Percentiles rank a stretch among this genome's conserved stretches.
Evolutionary conservation across 2,113 vertebrate genomes (phyloP).

Genomic region (Microcebus ravelobensis): DNA sequence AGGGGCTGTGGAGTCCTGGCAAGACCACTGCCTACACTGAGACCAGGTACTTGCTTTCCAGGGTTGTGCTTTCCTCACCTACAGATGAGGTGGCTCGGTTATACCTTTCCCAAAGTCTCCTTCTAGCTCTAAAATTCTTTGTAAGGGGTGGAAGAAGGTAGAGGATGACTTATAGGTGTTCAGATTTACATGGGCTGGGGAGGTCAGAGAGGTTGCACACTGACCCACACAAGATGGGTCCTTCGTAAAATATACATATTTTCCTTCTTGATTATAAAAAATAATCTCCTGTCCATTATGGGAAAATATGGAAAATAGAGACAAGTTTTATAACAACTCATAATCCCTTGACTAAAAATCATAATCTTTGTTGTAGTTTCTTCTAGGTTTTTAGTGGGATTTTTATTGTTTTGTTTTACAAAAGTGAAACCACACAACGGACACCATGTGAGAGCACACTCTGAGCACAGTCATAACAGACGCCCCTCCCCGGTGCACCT

Average conservation of each 20-base stretch:
- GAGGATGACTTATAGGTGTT: background rate
- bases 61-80: background rate
- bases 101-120: background rate
- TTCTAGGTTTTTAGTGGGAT: background rate
- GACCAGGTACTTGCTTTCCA: background rate
- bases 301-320: background rate
- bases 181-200: background rate
- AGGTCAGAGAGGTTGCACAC: background rate
- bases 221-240: background rate
- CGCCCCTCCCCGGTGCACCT: fast-evolving
- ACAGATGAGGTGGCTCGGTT: background rate
- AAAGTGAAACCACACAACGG: background rate
- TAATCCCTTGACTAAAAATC: background rate
- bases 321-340: background rate
- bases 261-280: background rate
- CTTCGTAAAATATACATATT: background rate
- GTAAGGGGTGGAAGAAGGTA: background rate
- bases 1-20: background rate
- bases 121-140: background rate
- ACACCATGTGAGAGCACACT: background rate
- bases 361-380: background rate
- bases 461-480: background rate
- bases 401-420: background rate
- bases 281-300: background rate
- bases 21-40: too few relatives aligned